phyloP scores from a whole-genome alignment of 2,888 invertebrate genomes.

The Seladonia tumulorum region DNA sequence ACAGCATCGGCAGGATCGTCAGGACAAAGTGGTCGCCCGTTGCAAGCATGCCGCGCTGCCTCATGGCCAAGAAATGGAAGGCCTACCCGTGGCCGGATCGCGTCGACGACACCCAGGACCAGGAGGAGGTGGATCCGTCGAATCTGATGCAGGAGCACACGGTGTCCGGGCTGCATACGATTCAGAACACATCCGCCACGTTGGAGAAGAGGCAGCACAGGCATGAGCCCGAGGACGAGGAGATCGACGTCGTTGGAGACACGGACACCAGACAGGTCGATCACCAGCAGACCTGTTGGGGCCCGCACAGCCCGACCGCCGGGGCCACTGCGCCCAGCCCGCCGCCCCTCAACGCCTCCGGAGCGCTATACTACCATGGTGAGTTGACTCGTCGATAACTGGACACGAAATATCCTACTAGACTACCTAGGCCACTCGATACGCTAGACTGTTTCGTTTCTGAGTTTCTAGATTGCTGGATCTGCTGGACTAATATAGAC shows the following conservation, averaged over 20 bases:
- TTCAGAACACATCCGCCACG: constrained; percentile 49
- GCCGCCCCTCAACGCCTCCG: constrained; percentile 82
- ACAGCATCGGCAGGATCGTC: constrained; percentile 1
- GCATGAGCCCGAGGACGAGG: constrained; percentile 86
- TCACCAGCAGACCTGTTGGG: constrained; percentile 87
- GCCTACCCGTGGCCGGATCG: constrained; percentile 92
- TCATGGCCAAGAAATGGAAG: constrained; percentile 98
- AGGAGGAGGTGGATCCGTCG: constrained; percentile 75
- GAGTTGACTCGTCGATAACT: constrained; percentile 46
- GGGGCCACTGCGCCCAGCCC: constrained; percentile 88
- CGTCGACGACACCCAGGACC: constrained; percentile 82
- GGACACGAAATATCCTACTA: background rate
- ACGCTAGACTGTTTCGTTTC: background rate
- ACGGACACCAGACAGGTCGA: constrained; percentile 76
- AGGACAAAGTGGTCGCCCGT: constrained; percentile 12
- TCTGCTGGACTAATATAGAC: background rate
- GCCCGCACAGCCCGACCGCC: constrained; percentile 90
- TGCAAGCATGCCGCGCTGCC: constrained; percentile 93
- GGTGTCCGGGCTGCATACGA: background rate
- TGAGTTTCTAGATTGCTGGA: background rate
- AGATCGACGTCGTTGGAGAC: constrained; percentile 95
- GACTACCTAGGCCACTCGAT: background rate
- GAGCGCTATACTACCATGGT: constrained; percentile 83
- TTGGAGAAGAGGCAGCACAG: constrained; percentile 80
- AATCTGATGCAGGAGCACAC: constrained; percentile 65